Evolutionary conservation across 2,797 vertebrate species (phyloP).

Genomic region (Salmo trutta): DNA sequence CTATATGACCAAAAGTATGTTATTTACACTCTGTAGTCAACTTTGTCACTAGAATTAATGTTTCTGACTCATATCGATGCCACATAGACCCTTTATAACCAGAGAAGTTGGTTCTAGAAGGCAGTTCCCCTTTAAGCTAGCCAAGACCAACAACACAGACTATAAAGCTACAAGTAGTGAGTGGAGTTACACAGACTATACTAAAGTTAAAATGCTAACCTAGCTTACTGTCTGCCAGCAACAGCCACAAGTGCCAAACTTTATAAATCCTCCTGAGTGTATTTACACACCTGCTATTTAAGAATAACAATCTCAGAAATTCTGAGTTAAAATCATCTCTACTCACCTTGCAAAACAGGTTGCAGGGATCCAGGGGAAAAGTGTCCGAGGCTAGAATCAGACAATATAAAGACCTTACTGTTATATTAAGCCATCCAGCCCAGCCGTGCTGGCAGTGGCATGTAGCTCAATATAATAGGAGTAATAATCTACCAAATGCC

Average conservation of each 20-base stretch:
- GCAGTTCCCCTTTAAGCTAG: too few relatives aligned
- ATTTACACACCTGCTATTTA: constrained; percentile 56
- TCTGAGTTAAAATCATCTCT: not conserved
- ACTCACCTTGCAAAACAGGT: constrained; percentile 14
- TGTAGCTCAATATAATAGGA: constrained; percentile 40
- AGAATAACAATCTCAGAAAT: constrained; percentile 37
- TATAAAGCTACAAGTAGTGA: too few relatives aligned
- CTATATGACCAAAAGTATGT: too few relatives aligned
- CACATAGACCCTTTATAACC: too few relatives aligned
- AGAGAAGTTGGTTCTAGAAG: too few relatives aligned
- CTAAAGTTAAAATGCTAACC: constrained; percentile 44
- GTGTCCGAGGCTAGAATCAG: constrained; percentile 13
- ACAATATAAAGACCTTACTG: not conserved
- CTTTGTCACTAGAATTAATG: too few relatives aligned
- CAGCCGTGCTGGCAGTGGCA: constrained; percentile 39
- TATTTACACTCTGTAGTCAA: too few relatives aligned
- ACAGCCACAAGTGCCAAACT: constrained; percentile 58
- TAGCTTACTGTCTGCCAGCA: constrained; percentile 50
- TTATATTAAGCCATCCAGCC: not conserved
- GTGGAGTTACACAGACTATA: too few relatives aligned
- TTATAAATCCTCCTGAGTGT: constrained; percentile 37
- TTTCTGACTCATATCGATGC: too few relatives aligned
- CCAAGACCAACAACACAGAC: too few relatives aligned
- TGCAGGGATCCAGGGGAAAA: constrained; percentile 13
- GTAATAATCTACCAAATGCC: constrained; percentile 35